Percentiles rank a stretch among this genome's conserved stretches.
Evolutionary conservation across 2,797 vertebrate species (phyloP).

Genomic region (Serranus cabrilla): DNA sequence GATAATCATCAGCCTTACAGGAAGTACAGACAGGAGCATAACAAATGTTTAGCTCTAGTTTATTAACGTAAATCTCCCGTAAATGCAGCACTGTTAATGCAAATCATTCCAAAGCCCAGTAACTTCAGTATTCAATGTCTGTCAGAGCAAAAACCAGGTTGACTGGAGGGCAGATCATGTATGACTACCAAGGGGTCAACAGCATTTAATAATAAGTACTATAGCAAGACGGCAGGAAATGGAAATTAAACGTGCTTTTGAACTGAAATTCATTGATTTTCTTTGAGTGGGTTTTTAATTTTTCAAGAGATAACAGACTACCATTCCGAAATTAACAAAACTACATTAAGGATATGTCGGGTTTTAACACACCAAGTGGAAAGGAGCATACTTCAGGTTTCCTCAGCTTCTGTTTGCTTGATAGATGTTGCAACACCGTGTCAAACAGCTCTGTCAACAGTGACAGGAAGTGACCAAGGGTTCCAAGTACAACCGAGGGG

Average conservation of each 20-base stretch:
- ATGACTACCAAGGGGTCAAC: neutral
- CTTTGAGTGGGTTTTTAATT: neutral
- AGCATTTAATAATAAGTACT: neutral
- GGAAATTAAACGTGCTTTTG: neutral
- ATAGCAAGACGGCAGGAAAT: neutral
- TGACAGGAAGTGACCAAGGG: conserved; percentile 45
- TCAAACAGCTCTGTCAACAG: conserved; percentile 9
- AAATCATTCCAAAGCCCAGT: neutral
- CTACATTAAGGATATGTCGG: no score
- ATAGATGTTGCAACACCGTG: conserved; percentile 33
- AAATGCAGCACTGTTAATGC: neutral
- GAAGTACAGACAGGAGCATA: neutral
- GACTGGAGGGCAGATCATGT: neutral
- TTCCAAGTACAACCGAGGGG: conserved; percentile 37
- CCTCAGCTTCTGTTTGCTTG: conserved; percentile 11
- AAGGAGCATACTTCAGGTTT: neutral
- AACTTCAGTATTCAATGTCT: neutral
- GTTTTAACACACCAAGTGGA: neutral
- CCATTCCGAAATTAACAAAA: neutral
- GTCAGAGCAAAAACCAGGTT: neutral
- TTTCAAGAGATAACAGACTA: neutral
- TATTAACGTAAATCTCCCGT: neutral
- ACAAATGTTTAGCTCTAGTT: neutral
- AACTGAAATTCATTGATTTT: neutral
- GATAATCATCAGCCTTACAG: neutral